These are phyloP conservation scores for Lithosia quadra DNA, from an alignment of 2,888 invertebrate species.

Conservation along the genomic window DNA sequence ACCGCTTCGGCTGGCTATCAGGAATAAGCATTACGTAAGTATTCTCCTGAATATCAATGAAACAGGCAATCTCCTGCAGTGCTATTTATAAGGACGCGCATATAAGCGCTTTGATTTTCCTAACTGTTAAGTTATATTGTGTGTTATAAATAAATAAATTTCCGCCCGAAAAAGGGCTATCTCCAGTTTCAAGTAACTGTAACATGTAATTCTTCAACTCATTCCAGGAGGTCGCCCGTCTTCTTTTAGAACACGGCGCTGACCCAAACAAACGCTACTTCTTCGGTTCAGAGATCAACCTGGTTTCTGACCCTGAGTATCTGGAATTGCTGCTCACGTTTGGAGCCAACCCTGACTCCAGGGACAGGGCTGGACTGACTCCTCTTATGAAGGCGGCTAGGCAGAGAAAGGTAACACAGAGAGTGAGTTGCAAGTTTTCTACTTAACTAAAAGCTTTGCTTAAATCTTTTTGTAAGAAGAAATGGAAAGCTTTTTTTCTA, in stretches of 20 bases:
- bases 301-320: slow-evolving; percentile 94
- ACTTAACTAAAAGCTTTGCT: background rate
- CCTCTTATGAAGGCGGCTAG: slow-evolving; percentile 97
- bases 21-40: slow-evolving; percentile 92
- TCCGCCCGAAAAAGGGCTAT: too few relatives aligned
- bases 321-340: slow-evolving; percentile 93
- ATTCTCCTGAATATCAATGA: too few relatives aligned
- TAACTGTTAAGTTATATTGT: too few relatives aligned
- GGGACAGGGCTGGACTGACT: slow-evolving; percentile 95
- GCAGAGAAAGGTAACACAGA: slow-evolving; percentile 88
- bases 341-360: slow-evolving; percentile 95
- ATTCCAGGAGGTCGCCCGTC: slow-evolving; percentile 87
- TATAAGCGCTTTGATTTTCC: too few relatives aligned
- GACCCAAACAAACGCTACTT: slow-evolving; percentile 97
- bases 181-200: too few relatives aligned
- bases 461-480: background rate
- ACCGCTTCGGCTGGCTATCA: slow-evolving; percentile 95
- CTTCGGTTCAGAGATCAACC: slow-evolving; percentile 96
- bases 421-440: slow-evolving; percentile 13
- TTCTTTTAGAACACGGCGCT: slow-evolving; percentile 94
- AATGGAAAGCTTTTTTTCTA: background rate
- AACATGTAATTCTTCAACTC: background rate
- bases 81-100: too few relatives aligned
- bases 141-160: background rate
- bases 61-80: too few relatives aligned